Percentiles rank a stretch among this genome's conserved stretches.
phyloP scores from a whole-genome alignment of 2,113 vertebrate genomes.

The Macrotus californicus region DNA sequence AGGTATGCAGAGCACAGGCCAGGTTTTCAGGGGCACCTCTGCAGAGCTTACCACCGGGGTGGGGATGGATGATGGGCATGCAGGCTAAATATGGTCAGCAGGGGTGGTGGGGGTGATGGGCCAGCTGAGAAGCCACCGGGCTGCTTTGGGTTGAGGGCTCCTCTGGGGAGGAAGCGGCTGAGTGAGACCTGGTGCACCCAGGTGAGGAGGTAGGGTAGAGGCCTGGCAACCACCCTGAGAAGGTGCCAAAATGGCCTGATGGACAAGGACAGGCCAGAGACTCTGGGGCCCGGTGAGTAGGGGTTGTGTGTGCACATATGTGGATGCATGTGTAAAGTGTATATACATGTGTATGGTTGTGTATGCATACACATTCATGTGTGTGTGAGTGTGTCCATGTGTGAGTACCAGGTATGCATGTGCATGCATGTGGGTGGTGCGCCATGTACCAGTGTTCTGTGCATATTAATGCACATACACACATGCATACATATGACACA shows the following conservation, averaged over 20 bases:
- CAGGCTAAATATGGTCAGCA: not conserved
- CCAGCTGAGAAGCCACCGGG: not conserved
- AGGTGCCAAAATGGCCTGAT: not conserved
- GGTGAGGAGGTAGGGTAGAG: not conserved
- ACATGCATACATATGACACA: no score
- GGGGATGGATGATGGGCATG: not conserved
- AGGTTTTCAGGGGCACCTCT: not conserved
- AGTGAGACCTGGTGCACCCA: not conserved
- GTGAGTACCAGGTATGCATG: not conserved
- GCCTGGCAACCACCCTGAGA: not conserved
- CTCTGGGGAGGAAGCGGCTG: not conserved
- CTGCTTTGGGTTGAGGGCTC: not conserved
- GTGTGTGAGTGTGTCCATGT: no score
- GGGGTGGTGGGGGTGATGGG: not conserved
- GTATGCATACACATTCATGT: rapidly evolving
- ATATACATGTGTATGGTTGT: not conserved
- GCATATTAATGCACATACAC: not conserved
- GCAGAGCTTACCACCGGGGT: not conserved
- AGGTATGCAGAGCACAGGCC: not conserved
- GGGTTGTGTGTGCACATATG: not conserved
- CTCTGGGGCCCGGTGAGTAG: not conserved
- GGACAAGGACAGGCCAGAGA: not conserved
- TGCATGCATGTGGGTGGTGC: not conserved
- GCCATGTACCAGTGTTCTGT: not conserved
- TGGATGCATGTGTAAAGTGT: not conserved